These are phyloP conservation scores for Numenius arquata DNA, from an alignment of 2,113 vertebrate species.

Conservation along the genomic window DNA sequence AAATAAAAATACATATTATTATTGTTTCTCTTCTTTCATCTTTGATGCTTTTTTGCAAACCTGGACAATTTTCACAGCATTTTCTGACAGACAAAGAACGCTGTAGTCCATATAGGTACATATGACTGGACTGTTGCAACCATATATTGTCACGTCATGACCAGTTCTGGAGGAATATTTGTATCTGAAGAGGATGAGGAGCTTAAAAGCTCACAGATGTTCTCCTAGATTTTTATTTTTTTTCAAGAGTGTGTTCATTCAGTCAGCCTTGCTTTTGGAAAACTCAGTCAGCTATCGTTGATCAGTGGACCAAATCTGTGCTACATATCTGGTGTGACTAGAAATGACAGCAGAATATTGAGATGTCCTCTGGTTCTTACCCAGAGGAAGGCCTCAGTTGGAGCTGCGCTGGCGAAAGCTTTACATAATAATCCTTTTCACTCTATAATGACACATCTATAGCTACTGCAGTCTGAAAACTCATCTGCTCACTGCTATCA, in stretches of 20 bases:
- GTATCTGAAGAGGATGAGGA: not conserved
- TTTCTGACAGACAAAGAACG: not conserved
- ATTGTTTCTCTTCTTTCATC: not conserved
- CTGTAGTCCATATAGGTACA: not conserved
- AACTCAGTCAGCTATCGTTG: not conserved
- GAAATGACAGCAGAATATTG: not conserved
- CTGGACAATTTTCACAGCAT: not conserved
- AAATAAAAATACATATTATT: not conserved
- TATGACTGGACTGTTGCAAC: not conserved
- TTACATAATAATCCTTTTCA: not conserved
- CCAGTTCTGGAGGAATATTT: not conserved
- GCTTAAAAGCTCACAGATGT: not conserved
- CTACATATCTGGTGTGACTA: not conserved
- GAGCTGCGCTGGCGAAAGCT: not conserved
- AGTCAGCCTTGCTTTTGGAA: not conserved
- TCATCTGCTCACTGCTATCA: conserved; percentile 8
- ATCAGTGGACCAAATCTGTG: not conserved
- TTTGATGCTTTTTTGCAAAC: not conserved
- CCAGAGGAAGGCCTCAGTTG: not conserved
- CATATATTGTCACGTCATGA: not conserved
- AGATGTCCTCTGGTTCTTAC: not conserved
- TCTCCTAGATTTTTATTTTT: not conserved
- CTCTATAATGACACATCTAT: not conserved
- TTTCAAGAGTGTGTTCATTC: rapidly evolving
- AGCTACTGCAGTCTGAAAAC: not conserved